Conservation (phyloP, 1,140 invertebrate species). For the Rhagoletis pomonella region DNA sequence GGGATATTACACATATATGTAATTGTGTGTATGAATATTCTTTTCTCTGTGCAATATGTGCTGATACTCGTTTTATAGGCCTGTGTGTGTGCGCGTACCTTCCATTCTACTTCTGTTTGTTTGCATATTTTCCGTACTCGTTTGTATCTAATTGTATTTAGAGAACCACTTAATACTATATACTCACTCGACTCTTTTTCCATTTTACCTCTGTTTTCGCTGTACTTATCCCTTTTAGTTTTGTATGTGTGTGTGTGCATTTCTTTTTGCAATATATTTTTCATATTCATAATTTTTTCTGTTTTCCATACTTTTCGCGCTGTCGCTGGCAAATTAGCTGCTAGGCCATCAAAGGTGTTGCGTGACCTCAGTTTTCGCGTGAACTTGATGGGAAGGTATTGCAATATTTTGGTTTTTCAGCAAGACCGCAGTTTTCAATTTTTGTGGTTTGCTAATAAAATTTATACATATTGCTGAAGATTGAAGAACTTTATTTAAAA, state of each 20-base stretch:
- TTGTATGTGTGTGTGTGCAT: background rate
- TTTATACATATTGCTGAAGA: background rate
- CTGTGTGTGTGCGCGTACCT: background rate
- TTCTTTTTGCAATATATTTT: background rate
- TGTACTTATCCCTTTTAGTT: background rate
- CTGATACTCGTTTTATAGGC: background rate
- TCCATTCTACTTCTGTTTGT: background rate
- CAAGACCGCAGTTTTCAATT: background rate
- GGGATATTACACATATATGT: background rate
- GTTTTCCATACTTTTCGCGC: background rate
- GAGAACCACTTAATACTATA: no score
- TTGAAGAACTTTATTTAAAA: background rate
- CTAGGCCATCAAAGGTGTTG: background rate
- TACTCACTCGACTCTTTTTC: background rate
- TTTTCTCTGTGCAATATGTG: background rate
- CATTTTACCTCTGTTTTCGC: background rate
- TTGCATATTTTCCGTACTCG: background rate
- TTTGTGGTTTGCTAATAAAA: background rate
- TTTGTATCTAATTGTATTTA: slow-evolving; percentile 14
- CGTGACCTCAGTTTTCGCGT: slow-evolving; percentile 52
- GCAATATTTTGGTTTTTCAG: background rate
- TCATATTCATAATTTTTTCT: background rate
- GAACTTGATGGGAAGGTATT: slow-evolving; percentile 50
- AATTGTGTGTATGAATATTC: background rate
- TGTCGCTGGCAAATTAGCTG: background rate